Evolutionary conservation across 2,113 vertebrate species (phyloP), one percentile per base, ranked within the genome.

Genomic region (Corythornis cristatus): DNA sequence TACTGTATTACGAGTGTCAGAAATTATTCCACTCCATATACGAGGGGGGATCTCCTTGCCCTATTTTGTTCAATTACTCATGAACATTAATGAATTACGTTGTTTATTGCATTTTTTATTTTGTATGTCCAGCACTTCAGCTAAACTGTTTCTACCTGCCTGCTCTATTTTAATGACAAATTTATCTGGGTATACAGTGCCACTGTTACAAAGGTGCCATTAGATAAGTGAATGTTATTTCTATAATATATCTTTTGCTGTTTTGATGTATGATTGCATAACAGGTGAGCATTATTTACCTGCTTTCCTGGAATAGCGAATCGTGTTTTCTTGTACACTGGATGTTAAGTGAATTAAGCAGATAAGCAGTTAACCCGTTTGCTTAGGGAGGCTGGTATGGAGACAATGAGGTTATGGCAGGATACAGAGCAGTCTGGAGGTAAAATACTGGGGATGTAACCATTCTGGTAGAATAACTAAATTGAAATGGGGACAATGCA

Each of bases 11-110:
- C 15, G 42, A 31, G 60, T 65, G 16, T 78, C 53, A 83, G 62
- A 72, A 67, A 71, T 83, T 8, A 65, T 60, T 93, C 35, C 17
- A 8, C 42, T 89, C 42, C 12, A 3, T 43, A 10, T 17, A 20
- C 31, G 12, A 5, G 9, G 8, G 25, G 17, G 15, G 18, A 64
- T 14, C 8, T 88, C 18, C 70, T 88, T 84, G 66, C 21, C 50
- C 57, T 86, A 6, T 60, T 74, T 81, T 90, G 11, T 53, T 90
- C 40, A 68, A 46, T 90, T 88, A 95, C 89, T 92, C 88, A 93
- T 72, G 66, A 86, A 33, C 31, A 46, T 64, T 90, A 88, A 89
- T 88, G 70, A 86, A 68, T 71, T 42, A 76, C 22, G 7, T 70
- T 88, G 86, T 75, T 92, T 71, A 29, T 92, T 92, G 21, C 50